Evolutionary conservation across 1,140 invertebrate species (phyloP), one percentile per base, ranked within the genome.

Genomic region (Agrilus planipennis): DNA sequence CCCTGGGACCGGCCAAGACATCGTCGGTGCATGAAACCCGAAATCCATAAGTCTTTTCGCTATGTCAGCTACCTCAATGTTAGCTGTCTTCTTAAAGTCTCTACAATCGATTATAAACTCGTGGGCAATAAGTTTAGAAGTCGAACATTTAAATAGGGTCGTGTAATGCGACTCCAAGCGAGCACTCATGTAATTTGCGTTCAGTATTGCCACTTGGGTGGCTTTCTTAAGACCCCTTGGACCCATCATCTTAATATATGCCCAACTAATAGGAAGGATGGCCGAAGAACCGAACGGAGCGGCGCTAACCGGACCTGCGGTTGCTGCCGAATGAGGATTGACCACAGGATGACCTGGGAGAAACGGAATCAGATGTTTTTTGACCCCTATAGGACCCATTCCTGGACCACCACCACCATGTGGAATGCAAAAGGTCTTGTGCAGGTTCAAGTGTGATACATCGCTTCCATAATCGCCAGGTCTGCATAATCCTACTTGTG

Each of bases 171-270:
- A 74, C 53, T 92, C 84, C 12, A 99, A 62, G 37, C 83, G 67
- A 57, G 84, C 85, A 19, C 84, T 85, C 94, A 99, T 98, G 63
- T 99, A 99, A 67, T 99, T 99, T 0, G 96, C 95, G 64, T 97
- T 98, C 0, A 99, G 69, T 43, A 99, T 98, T 12, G 95, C 94
- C 3, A 98, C 81, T 72, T 99, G 90, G 0, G 93, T 95, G 0
- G 94, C 92, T 57, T 84, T 79, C 35, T 79, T 79, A 20, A 99
- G 63, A 1, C 94, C 94, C 42, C 76, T 70, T 1, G 82, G 76
- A 4, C 95, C 95, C 95, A 99, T 99, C 80, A 99, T 89, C 41
- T 95, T 94, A 36, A 99, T 97, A 54, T 99, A 99, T 0, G 91
- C 88, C 95, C 95, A 99, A 0, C 94, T 97, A 46, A 99, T 99